Base-by-base conservation (phyloP, 2,888 invertebrate genomes). In the Luperina nickerlii region DNA sequence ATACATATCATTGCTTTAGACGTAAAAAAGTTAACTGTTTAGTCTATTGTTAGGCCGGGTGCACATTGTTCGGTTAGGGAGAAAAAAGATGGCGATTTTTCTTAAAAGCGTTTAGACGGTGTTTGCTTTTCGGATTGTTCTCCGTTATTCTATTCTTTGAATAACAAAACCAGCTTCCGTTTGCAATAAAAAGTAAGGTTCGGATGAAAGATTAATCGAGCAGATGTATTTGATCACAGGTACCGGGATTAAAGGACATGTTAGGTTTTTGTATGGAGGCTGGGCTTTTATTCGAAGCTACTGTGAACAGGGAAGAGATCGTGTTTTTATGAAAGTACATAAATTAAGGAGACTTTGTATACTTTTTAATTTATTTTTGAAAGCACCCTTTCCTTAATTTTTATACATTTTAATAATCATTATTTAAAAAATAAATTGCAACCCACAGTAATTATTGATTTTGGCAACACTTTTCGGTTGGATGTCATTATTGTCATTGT, bases 1-100 rank as follows among this genome's bases (percentile, higher is more conserved):
- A 85, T 85, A 85, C 87, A 89, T 86, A 88, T 89, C 89, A 82
- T 76, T 88, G 86, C 82, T 42, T 82, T 60, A 69, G 66, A 63
- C 51, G 81, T 72, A 85, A 89, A 87, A 89, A 89, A 82, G 73
- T 79, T 79, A 82, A 89, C 84, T 62, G 88, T 88, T 84, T 76
- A 57, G 77, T 89, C 89, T 89, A 89, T 81, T 88, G 89, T 89
- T 88, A 87, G 72, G 86, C 38, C 15, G 68, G 9, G 60, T 80
- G 24, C 70, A 87, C 70, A 83, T 73, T 81, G 87, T 69, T 57
- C 32, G 7, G 48, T 74, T 63, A 3, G 13, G 32, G 5, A 42
- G 60, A 60, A 76, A 74, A 65, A 79, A 68, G 38, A 32, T 18
- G n/a, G 54, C 15, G 51, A 62, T 67, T 76, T 81, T 76, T 65